Evolutionary conservation across 2,797 vertebrate species (phyloP).

Genomic region (Varecia variegata): DNA sequence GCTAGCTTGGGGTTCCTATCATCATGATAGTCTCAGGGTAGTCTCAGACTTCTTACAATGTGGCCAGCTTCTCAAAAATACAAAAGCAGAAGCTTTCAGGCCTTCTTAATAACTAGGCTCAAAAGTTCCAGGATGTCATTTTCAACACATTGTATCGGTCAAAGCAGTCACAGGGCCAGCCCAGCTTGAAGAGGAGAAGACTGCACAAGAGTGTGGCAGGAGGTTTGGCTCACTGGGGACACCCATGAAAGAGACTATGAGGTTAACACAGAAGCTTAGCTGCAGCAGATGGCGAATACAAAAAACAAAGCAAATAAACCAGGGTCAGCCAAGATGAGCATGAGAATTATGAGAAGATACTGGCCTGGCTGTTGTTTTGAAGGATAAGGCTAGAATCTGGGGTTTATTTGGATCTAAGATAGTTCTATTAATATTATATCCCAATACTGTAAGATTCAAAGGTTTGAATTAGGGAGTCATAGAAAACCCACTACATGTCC

Average conservation of each 20-base stretch:
- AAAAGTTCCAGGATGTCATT: neutral
- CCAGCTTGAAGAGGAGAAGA: neutral
- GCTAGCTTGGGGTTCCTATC: neutral
- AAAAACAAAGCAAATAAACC: neutral
- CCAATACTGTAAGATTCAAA: neutral
- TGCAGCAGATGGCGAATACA: neutral
- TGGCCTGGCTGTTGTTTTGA: neutral
- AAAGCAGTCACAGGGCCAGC: neutral
- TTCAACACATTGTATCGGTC: neutral
- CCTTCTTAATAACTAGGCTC: neutral
- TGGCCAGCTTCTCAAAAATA: neutral
- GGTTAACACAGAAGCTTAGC: neutral
- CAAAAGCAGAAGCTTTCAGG: neutral
- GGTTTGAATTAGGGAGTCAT: neutral
- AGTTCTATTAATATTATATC: neutral
- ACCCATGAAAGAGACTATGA: neutral
- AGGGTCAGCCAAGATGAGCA: neutral
- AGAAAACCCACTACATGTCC: neutral
- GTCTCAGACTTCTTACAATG: neutral
- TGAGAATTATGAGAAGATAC: neutral
- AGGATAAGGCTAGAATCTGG: neutral
- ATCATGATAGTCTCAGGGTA: neutral
- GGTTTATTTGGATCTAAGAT: neutral
- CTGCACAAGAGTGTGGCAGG: neutral
- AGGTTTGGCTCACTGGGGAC: neutral